Conservation (phyloP, 2,113 vertebrate species). For the Ascaphus truei region DNA sequence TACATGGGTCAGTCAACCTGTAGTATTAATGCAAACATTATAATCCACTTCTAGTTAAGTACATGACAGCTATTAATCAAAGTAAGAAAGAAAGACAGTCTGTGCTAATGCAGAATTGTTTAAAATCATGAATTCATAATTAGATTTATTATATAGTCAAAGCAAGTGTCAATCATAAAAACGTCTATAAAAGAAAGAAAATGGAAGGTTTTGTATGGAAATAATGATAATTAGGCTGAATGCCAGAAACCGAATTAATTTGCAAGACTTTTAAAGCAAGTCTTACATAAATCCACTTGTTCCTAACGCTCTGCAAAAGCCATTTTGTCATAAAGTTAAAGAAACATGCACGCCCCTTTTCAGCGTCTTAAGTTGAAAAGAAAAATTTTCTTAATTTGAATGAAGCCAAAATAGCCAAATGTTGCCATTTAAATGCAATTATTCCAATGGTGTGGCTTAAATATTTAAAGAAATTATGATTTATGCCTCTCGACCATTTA, state of each 20-base stretch:
- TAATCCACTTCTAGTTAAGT: neutral
- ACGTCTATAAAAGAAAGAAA: neutral
- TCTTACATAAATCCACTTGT: neutral
- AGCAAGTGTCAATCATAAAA: neutral
- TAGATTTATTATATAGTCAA: neutral
- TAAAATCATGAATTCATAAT: conserved; percentile 13
- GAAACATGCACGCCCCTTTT: too few species aligned
- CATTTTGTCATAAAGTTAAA: too few species aligned
- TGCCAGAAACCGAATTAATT: neutral
- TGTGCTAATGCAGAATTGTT: neutral
- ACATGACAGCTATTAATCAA: neutral
- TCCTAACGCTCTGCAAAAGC: neutral
- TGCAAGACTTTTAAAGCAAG: neutral
- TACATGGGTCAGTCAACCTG: neutral
- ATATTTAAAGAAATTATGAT: too few species aligned
- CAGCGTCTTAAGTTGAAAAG: too few species aligned
- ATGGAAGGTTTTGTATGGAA: neutral
- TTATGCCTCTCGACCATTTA: too few species aligned
- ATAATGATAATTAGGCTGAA: neutral
- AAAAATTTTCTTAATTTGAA: too few species aligned
- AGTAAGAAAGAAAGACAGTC: neutral
- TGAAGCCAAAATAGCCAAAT: too few species aligned
- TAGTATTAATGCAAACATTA: neutral
- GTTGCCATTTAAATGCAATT: too few species aligned
- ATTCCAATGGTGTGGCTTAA: too few species aligned